A percentile compares a stretch with the other conserved stretches of the same genome.
These are phyloP conservation scores for Drosophila nikananu DNA, from an alignment of 1,140 invertebrate genomes.

Conservation along the genomic window DNA sequence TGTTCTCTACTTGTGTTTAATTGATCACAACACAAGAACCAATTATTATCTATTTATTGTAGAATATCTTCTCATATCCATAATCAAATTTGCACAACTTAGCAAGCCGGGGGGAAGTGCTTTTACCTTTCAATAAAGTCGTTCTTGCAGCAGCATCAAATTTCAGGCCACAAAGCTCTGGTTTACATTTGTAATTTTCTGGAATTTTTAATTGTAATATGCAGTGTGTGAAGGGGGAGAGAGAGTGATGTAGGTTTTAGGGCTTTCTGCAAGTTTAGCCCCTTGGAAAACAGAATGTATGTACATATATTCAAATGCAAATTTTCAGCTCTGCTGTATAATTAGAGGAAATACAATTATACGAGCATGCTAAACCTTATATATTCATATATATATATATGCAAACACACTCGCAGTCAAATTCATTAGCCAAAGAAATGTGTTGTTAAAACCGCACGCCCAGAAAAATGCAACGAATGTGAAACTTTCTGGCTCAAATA, in stretches of 20 bases:
- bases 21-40: constrained; percentile 1
- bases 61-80: background rate
- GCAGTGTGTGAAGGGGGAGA: constrained; percentile 3
- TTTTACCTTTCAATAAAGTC: constrained; percentile 23
- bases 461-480: constrained; percentile 36
- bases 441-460: constrained; percentile 21
- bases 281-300: constrained; percentile 7
- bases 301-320: constrained; percentile 54
- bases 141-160: constrained; percentile 19
- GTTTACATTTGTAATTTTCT: constrained; percentile 50
- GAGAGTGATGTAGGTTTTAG: background rate
- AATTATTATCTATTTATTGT: constrained; percentile 5
- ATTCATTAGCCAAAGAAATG: constrained; percentile 51
- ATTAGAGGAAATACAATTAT: constrained; percentile 63
- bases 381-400: too few species aligned
- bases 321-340: constrained; percentile 59
- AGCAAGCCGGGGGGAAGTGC: background rate
- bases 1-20: background rate
- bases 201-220: constrained; percentile 50
- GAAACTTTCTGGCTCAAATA: constrained; percentile 64
- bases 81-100: constrained; percentile 26
- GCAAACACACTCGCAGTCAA: constrained; percentile 23
- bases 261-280: constrained; percentile 4
- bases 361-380: background rate
- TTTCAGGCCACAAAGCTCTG: constrained; percentile 32